Percentiles rank a stretch among this genome's conserved stretches.
Conservation (phyloP, 2,797 vertebrate genomes). For the Toxotes lorentzi region DNA sequence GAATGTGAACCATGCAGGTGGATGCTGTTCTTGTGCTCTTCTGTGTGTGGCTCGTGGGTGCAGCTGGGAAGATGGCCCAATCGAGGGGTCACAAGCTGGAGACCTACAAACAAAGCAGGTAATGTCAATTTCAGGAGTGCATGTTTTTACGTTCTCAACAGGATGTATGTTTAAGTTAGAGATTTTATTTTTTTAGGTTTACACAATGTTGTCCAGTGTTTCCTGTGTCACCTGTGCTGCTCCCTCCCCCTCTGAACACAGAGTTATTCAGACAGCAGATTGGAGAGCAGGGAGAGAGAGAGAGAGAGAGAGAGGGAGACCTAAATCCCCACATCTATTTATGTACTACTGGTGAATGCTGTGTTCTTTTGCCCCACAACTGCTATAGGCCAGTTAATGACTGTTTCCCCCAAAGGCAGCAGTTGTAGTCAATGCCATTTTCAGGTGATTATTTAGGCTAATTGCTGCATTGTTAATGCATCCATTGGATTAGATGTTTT, state of each 20-base stretch:
- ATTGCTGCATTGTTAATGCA: slow-evolving; percentile 69
- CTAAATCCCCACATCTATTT: slow-evolving; percentile 82
- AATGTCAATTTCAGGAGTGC: slow-evolving; percentile 39
- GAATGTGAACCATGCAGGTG: slow-evolving; percentile 86
- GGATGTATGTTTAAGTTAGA: neutral
- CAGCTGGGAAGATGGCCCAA: slow-evolving; percentile 74
- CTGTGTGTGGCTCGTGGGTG: slow-evolving; percentile 76
- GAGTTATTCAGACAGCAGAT: slow-evolving; percentile 76
- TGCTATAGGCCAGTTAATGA: slow-evolving; percentile 56
- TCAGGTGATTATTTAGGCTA: slow-evolving; percentile 76
- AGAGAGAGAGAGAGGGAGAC: slow-evolving; percentile 73
- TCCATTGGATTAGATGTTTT: slow-evolving; percentile 63
- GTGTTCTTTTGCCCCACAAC: slow-evolving; percentile 73
- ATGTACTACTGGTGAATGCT: slow-evolving; percentile 68
- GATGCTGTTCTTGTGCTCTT: slow-evolving; percentile 82
- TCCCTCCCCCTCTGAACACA: slow-evolving; percentile 58
- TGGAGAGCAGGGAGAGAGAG: slow-evolving; percentile 64
- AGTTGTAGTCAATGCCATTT: slow-evolving; percentile 68
- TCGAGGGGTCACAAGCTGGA: slow-evolving; percentile 80
- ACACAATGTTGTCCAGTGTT: slow-evolving; percentile 62
- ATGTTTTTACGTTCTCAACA: neutral
- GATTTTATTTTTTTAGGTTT: slow-evolving; percentile 28
- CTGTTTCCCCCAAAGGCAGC: slow-evolving; percentile 43
- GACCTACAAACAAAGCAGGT: slow-evolving; percentile 86
- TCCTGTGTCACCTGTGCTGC: slow-evolving; percentile 69